Conservation (phyloP, 2,797 vertebrate species). For the Eurystomus glaucurus region DNA sequence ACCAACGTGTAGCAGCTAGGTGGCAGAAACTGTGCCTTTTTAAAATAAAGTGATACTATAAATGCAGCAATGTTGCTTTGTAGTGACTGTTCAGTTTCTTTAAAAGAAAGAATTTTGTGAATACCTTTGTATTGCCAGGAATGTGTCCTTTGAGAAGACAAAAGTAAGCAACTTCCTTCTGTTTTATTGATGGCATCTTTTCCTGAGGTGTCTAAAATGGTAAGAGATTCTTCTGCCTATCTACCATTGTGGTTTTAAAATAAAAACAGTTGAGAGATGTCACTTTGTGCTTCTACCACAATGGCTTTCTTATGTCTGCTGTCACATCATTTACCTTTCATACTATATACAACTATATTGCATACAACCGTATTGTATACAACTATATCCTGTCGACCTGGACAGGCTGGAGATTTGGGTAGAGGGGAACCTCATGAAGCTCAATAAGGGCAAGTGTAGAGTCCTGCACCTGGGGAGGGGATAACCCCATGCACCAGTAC, state of each 20-base stretch:
- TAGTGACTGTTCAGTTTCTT: not conserved
- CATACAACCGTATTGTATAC: no score
- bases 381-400: no score
- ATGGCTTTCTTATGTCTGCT: not conserved
- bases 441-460: no score
- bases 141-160: not conserved
- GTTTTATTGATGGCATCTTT: not conserved
- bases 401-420: no score
- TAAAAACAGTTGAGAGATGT: not conserved
- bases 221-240: not conserved
- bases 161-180: not conserved
- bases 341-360: not conserved
- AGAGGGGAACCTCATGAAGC: no score
- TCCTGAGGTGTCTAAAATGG: not conserved
- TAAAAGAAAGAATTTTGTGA: not conserved
- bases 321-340: not conserved
- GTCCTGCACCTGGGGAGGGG: no score
- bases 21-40: slow-evolving; percentile 63
- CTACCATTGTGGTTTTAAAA: not conserved
- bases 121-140: not conserved
- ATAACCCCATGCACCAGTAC: no score
- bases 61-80: not conserved
- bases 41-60: not conserved
- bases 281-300: not conserved
- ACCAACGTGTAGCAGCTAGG: slow-evolving; percentile 41